Evolutionary conservation across 2,797 vertebrate species (phyloP).

Genomic region (Crocodylus rhombifer): DNA sequence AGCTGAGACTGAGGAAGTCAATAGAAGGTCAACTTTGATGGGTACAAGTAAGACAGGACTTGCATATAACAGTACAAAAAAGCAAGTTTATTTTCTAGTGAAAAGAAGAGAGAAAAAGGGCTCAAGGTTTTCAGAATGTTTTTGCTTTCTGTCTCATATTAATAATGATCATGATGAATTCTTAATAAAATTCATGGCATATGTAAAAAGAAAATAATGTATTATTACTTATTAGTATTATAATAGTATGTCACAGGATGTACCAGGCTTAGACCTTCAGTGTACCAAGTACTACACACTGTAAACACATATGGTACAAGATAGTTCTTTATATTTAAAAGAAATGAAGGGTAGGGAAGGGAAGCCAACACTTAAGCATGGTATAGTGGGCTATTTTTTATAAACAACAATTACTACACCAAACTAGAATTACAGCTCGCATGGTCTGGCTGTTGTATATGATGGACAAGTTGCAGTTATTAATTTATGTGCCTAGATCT

Average conservation of each 20-base stretch:
- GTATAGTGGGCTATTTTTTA: too few relatives aligned
- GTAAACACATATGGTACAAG: rapidly evolving
- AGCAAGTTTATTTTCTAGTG: background rate
- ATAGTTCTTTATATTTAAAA: too few relatives aligned
- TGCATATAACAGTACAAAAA: background rate
- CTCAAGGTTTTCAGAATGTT: background rate
- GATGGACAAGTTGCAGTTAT: background rate
- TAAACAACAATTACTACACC: too few relatives aligned
- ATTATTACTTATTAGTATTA: rapidly evolving
- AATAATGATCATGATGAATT: background rate
- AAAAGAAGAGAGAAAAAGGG: background rate
- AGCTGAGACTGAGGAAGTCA: background rate
- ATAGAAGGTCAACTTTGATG: background rate
- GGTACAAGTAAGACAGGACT: background rate
- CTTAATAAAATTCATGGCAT: rapidly evolving
- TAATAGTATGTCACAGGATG: background rate
- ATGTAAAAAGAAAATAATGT: rapidly evolving
- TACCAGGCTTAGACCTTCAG: rapidly evolving
- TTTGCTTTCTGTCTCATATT: background rate
- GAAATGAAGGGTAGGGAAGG: too few relatives aligned
- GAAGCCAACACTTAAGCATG: too few relatives aligned
- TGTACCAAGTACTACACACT: background rate
- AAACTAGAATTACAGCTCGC: background rate
- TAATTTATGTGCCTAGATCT: too few relatives aligned
- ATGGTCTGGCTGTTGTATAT: background rate